Evolutionary conservation across 1,140 invertebrate genomes (phyloP), one percentile per base, ranked within the genome.

Genomic region (Pachypeltis micranthus): DNA sequence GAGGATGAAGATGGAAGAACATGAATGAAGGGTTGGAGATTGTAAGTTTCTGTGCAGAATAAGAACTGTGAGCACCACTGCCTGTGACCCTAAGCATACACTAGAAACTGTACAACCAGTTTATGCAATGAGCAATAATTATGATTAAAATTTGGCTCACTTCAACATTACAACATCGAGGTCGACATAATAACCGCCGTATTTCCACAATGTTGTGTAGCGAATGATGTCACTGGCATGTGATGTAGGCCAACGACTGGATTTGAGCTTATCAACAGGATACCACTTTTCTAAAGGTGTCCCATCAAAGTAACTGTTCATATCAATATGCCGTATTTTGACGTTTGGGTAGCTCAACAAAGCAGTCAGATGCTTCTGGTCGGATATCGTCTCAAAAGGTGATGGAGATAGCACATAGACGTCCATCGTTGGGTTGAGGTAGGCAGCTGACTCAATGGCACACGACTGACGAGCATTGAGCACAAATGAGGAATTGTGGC

Each of bases 171-270:
- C 80, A 0, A 89, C 80, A 69, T 91, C 88, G 61, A 88, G 72
- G 66, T 91, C 88, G 44, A 90, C 70, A 71, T 90, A 90, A 39
- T 87, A 83, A 0, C 88, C 88, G 27, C 86, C 85, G 63, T 80
- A 88, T 69, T 87, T 88, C 78, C 83, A 88, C 0, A 90, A 71
- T 0, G 85, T 83, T 12, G 88, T 68, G 65, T 83, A 89, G 63
- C 87, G 77, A 27, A 89, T 69, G 19, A 87, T 77, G 69, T 88
- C 85, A 19, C 80, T 81, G 65, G 84, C 79, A 74, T 88, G 78
- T 66, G 81, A 79, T 63, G 78, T 66, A 63, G 76, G 76, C 79
- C 86, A 76, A 44, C n/a, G 75, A 77, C 68, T 76, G 44, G 67
- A 81, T 55, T 69, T 79, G 1, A 88, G 70, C 0, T 74, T 67